Conservation (phyloP, 2,888 invertebrate genomes). For the Emmelina monodactyla region DNA sequence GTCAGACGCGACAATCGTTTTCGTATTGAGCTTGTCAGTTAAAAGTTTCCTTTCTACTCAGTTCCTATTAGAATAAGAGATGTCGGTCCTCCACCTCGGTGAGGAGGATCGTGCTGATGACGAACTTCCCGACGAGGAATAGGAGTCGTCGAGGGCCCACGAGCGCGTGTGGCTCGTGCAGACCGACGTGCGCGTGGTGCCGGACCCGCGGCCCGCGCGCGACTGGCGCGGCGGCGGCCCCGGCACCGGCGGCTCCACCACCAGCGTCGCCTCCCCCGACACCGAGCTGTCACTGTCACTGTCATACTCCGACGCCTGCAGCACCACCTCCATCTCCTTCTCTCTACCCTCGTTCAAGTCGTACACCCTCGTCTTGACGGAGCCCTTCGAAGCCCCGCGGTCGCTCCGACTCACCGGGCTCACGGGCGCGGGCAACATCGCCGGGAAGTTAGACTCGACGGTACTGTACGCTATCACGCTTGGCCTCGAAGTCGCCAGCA, state of each 20-base stretch:
- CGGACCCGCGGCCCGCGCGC: no score
- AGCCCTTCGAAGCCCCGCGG: constrained; percentile 24
- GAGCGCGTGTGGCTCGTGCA: not conserved
- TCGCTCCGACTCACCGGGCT: constrained; percentile 25
- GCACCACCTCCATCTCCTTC: constrained; percentile 37
- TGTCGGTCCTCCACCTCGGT: no score
- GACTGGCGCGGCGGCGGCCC: no score
- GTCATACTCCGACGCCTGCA: constrained; percentile 29
- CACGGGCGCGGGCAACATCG: constrained; percentile 24
- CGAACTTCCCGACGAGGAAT: no score
- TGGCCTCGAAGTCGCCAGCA: not conserved
- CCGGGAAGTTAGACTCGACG: constrained; percentile 30
- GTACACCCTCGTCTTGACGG: constrained; percentile 34
- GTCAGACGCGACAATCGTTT: no score
- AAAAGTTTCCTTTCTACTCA: no score
- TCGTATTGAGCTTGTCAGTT: no score
- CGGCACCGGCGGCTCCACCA: no score
- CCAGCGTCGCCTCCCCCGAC: no score
- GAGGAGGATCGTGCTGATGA: no score
- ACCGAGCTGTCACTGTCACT: constrained; percentile 14
- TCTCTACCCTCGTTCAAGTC: constrained; percentile 48
- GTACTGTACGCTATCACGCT: constrained; percentile 25
- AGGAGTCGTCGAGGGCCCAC: no score
- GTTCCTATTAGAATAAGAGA: no score
- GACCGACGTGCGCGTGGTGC: not conserved